Evolutionary conservation across 2,797 vertebrate species (phyloP).

Genomic region (Danio kyathit): DNA sequence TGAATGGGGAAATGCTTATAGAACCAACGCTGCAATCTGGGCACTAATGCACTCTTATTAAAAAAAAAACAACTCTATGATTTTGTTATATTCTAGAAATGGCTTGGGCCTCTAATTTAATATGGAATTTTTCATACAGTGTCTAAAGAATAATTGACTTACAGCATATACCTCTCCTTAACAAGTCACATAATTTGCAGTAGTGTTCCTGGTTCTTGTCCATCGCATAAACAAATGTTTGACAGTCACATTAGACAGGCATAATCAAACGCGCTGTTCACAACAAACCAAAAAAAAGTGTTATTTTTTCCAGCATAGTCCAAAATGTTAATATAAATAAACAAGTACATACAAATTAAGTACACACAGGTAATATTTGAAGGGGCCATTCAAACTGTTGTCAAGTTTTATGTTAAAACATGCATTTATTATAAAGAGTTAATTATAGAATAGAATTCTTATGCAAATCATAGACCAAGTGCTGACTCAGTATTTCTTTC

Average conservation of each 20-base stretch:
- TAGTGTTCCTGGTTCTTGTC: not conserved
- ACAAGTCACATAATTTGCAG: not conserved
- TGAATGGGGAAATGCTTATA: too few relatives aligned
- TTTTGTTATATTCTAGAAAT: not conserved
- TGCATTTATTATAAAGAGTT: too few relatives aligned
- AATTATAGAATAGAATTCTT: too few relatives aligned
- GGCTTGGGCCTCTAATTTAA: not conserved
- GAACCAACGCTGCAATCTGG: too few relatives aligned
- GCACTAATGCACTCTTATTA: too few relatives aligned
- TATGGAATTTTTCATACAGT: not conserved
- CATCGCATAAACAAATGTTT: not conserved
- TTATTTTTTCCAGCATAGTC: not conserved
- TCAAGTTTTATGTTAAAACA: not conserved
- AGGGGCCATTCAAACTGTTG: not conserved
- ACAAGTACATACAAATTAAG: not conserved
- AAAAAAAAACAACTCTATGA: too few relatives aligned
- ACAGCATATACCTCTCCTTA: not conserved
- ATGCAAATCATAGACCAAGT: too few relatives aligned
- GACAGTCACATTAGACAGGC: too few relatives aligned
- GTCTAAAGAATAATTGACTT: not conserved
- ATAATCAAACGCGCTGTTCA: too few relatives aligned
- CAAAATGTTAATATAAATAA: not conserved
- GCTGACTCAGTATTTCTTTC: too few relatives aligned
- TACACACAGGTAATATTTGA: not conserved
- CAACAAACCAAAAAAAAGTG: not conserved